A percentile compares a stretch with the other conserved stretches of the same genome.
These are phyloP conservation scores for Lathronympha strigana DNA, from an alignment of 2,888 invertebrate genomes.

Conservation along the genomic window DNA sequence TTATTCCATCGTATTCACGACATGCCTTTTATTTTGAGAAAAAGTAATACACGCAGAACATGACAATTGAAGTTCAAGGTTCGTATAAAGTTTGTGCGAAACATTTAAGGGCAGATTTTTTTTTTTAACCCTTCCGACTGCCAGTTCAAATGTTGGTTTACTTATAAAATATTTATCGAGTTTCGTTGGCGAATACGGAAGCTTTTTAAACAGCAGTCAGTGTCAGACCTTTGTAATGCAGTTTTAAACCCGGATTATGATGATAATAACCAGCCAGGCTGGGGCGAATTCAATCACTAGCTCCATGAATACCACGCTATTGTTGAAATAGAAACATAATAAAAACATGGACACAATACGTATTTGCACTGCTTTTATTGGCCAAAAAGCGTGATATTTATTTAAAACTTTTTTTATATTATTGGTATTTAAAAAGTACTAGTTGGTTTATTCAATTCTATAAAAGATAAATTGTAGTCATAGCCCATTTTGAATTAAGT, in stretches of 20 bases:
- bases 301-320: constrained; percentile 24
- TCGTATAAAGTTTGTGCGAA: constrained; percentile 59
- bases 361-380: neutral
- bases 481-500: neutral
- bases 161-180: constrained; percentile 82
- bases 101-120: constrained; percentile 70
- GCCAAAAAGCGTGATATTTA: constrained; percentile 7
- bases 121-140: constrained; percentile 74
- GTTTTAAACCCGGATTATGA: constrained; percentile 78
- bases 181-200: constrained; percentile 68
- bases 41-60: neutral
- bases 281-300: constrained; percentile 57
- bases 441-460: neutral
- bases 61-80: constrained; percentile 58
- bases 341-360: constrained; percentile 17
- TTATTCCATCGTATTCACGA: neutral
- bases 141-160: constrained; percentile 79
- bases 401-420: constrained; percentile 10
- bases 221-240: constrained; percentile 71
- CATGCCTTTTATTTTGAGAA: too few relatives aligned
- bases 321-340: constrained; percentile 30
- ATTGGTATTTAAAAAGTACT: neutral
- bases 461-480: neutral
- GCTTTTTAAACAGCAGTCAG: constrained; percentile 64
- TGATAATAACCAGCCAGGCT: constrained; percentile 68